Conservation (phyloP, 37 sponge, comb jelly and placozoan genomes). For the Diacarnus erythraeanus region DNA sequence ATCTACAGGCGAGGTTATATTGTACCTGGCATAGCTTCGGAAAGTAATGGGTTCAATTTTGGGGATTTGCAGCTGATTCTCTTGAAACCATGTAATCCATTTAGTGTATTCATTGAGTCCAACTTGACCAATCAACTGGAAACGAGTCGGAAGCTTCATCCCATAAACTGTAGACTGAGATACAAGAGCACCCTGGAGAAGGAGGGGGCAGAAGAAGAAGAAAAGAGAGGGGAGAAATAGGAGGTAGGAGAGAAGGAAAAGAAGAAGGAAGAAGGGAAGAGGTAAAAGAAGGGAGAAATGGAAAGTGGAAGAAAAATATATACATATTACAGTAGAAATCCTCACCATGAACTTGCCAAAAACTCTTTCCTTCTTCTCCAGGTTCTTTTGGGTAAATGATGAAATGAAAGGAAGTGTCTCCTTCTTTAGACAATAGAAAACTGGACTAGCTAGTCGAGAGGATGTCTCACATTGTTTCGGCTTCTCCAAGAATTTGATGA, state of each 20-base stretch:
- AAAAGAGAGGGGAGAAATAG: neutral
- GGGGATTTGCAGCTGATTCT: neutral
- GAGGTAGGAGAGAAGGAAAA: neutral
- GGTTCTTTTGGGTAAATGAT: constrained; percentile 19
- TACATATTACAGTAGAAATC: neutral
- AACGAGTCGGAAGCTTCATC: constrained; percentile 83
- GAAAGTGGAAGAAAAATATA: neutral
- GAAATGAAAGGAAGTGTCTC: constrained; percentile 45
- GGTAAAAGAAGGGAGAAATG: neutral
- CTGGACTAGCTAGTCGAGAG: constrained; percentile 75
- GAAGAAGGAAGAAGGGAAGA: neutral
- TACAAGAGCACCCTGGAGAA: constrained; percentile 70
- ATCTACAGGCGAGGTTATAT: too few species aligned
- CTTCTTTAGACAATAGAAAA: constrained; percentile 77
- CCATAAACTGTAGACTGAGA: constrained; percentile 58
- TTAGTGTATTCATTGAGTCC: constrained; percentile 67
- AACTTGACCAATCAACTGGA: constrained; percentile 91
- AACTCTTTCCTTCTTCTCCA: constrained; percentile 10
- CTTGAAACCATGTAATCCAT: constrained; percentile 64
- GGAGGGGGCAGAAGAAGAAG: neutral
- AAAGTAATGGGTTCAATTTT: constrained; percentile 43
- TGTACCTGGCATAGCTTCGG: constrained; percentile 72
- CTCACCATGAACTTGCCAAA: constrained; percentile 85
- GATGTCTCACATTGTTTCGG: constrained; percentile 57
- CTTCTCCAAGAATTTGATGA: constrained; percentile 80